Percentiles rank a stretch among this genome's conserved stretches.
Evolutionary conservation across 1,140 invertebrate species (phyloP).

Genomic region (Reticulitermes speratus): DNA sequence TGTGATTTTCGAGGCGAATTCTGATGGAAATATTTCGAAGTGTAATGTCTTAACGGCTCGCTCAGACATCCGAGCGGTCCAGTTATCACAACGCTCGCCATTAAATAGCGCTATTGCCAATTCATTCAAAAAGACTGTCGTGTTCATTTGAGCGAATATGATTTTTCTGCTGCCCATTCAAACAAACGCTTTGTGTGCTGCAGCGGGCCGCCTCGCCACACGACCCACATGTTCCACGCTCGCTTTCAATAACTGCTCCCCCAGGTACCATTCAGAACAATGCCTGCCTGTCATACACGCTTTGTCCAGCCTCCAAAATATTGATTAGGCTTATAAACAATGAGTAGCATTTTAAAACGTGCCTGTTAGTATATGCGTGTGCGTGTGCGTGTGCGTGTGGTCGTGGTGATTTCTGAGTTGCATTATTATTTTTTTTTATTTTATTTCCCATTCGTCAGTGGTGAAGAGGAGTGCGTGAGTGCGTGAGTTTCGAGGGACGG

Average conservation of each 20-base stretch:
- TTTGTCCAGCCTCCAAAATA: slow-evolving; percentile 26
- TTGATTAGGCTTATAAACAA: slow-evolving; percentile 26
- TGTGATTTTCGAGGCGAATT: too few relatives aligned
- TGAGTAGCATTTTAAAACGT: slow-evolving; percentile 23
- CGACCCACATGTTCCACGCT: slow-evolving; percentile 37
- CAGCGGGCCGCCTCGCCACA: background rate
- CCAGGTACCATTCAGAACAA: slow-evolving; percentile 41
- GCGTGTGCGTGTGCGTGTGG: background rate
- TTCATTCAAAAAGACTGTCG: too few relatives aligned
- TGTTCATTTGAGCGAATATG: too few relatives aligned
- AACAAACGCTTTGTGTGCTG: background rate
- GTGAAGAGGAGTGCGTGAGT: background rate
- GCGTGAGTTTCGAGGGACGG: background rate
- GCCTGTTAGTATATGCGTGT: background rate
- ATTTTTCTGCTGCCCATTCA: too few relatives aligned
- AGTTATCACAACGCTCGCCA: too few relatives aligned
- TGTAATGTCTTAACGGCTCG: too few relatives aligned
- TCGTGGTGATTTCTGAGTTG: slow-evolving; percentile 18
- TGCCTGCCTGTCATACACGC: background rate
- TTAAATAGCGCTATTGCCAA: too few relatives aligned
- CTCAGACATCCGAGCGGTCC: too few relatives aligned
- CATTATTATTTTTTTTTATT: slow-evolving; percentile 19
- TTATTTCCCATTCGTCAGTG: background rate
- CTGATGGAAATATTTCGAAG: too few relatives aligned
- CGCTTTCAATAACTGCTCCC: slow-evolving; percentile 57